Evolutionary conservation across 2,113 vertebrate species (phyloP).

Genomic region (Hiodon tergisus): DNA sequence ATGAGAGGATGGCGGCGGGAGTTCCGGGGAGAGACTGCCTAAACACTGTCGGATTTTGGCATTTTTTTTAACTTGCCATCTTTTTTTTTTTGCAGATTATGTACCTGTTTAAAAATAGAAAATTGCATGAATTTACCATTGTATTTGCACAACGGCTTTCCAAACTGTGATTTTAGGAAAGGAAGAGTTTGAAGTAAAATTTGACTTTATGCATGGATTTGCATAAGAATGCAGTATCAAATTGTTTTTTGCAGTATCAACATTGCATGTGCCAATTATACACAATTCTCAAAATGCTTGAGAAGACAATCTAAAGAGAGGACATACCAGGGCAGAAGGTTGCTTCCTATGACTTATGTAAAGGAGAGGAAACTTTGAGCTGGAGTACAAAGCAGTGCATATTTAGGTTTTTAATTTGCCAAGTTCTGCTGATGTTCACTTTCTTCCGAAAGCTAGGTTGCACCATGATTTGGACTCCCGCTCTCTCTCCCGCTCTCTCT

Average conservation of each 20-base stretch:
- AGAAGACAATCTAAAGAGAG: neutral
- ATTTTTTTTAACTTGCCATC: neutral
- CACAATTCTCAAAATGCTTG: neutral
- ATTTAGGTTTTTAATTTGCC: neutral
- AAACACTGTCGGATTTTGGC: no score
- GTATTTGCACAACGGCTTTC: no score
- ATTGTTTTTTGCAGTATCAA: no score
- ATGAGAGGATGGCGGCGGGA: neutral
- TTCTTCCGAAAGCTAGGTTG: neutral
- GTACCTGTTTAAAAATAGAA: no score
- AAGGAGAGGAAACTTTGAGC: constrained; percentile 3
- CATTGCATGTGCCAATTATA: no score
- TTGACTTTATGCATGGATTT: no score
- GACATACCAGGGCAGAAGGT: neutral
- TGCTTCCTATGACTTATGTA: neutral
- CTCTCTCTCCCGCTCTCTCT: neutral
- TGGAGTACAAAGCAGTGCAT: constrained; percentile 10
- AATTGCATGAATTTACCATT: no score
- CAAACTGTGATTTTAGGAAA: no score
- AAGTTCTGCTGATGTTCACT: neutral
- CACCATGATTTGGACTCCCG: neutral
- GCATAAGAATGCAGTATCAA: no score
- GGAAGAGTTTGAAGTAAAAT: no score
- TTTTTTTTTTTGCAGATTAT: no score
- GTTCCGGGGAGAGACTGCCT: neutral